Percentiles rank a stretch among this genome's conserved stretches.
Evolutionary conservation across 2,113 vertebrate genomes (phyloP).

Genomic region (Cygnus atratus): DNA sequence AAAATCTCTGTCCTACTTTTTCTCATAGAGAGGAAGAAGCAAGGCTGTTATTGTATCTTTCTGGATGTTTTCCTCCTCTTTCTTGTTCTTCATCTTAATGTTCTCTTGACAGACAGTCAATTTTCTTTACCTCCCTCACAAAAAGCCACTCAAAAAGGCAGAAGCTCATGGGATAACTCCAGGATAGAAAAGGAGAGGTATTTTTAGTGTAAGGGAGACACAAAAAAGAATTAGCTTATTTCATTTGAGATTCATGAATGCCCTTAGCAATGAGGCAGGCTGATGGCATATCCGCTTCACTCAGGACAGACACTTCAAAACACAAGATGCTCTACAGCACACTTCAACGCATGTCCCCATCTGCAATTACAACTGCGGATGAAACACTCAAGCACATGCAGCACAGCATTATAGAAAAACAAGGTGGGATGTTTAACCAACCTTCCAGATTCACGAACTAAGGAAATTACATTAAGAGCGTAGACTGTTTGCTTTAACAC

Average conservation of each 20-base stretch:
- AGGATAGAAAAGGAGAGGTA: neutral
- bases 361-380: neutral
- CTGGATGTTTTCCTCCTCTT: neutral
- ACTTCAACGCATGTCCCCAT: neutral
- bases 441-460: neutral
- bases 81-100: neutral
- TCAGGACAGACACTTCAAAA: neutral
- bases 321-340: neutral
- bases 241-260: neutral
- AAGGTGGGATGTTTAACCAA: neutral
- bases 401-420: neutral
- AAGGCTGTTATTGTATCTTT: neutral
- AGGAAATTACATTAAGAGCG: neutral
- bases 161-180: neutral
- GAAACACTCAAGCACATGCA: neutral
- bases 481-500: slow-evolving; percentile 8
- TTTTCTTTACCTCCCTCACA: neutral
- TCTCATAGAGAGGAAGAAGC: neutral
- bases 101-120: neutral
- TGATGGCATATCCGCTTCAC: neutral
- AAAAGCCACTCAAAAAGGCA: neutral
- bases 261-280: neutral
- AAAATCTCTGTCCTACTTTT: neutral
- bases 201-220: neutral
- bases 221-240: neutral